Base-by-base conservation (phyloP, 1,140 invertebrate species). In the Medauroidea extradentata region DNA sequence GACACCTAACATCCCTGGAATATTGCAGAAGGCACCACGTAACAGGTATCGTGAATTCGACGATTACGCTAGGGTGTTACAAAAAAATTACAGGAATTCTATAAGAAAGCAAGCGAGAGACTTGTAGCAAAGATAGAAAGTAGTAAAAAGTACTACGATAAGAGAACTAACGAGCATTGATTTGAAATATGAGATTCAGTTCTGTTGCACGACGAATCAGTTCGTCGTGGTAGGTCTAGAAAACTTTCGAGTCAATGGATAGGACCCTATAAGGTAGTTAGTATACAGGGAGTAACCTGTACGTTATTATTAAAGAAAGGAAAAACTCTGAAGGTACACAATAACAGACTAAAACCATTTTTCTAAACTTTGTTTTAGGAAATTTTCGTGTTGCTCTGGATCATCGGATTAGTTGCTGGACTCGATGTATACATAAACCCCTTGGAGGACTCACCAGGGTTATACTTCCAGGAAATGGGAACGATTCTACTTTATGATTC, bases 1-100 rank as follows among this genome's bases (percentile, higher is more conserved):
- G 18, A 56, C 21, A 11, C 23, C 41, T 2, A 60, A 60, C 2
- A 39, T 60, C 21, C 53, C 53, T 3, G 18, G 42, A 38, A 38
- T 42, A 23, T 49, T 60, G n/a, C 57, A 59, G 18, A 52, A 59
- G 23, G 11, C 13, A 41, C 1, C 0, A 13, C 57, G 0, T 18
- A 41, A 23, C 34, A 34, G 11, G 9, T 13, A 21, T 53, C 52
- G 24, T 53, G 7, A 18, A 43, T 42, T 18, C 18, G 53, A n/a
- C 9, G 43, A 27, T 54, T 24, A 24, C 19, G 23, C 1, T 24
- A 53, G 13, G 29, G 43, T 3, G 5, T 42, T 7, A 53, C 19
- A 48, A 13, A 16, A 8, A 60, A 55, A 29, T 21, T 46, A 9
- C 52, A 41, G 34, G 14, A 21, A 13, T 23, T 5, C 19, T 25